Percentiles rank a stretch among this genome's conserved stretches.
Conservation (phyloP, 1,140 invertebrate species). For the Tenebrio molitor region DNA sequence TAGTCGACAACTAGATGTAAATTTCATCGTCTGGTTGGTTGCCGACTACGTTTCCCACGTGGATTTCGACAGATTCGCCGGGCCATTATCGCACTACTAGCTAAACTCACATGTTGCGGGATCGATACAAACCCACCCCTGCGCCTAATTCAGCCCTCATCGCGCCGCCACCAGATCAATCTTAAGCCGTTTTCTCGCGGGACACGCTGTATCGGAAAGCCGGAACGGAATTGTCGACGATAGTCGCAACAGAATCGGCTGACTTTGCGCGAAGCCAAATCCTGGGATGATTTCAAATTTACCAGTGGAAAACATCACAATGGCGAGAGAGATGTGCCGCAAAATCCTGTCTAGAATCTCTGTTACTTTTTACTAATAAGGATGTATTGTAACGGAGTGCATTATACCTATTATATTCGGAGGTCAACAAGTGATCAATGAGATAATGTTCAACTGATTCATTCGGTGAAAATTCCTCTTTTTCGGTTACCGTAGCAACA, state of each 20-base stretch:
- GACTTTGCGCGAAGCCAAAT: neutral
- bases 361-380: too few species aligned
- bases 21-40: constrained; percentile 13
- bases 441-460: too few species aligned
- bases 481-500: too few species aligned
- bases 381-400: too few species aligned
- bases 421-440: too few species aligned
- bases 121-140: constrained; percentile 15
- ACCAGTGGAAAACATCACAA: too few species aligned
- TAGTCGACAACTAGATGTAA: constrained; percentile 3
- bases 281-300: too few species aligned
- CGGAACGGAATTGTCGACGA: constrained; percentile 3
- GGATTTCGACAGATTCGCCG: constrained; percentile 7
- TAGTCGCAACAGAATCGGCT: constrained; percentile 7
- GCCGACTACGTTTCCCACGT: constrained; percentile 29
- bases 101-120: constrained; percentile 13
- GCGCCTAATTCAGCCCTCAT: constrained; percentile 13
- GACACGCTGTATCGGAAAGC: constrained; percentile 31
- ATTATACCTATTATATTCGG: too few species aligned
- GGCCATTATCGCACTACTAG: constrained; percentile 15
- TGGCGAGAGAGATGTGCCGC: too few species aligned
- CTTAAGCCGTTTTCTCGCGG: constrained; percentile 29
- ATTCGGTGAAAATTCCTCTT: too few species aligned
- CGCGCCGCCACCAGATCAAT: constrained; percentile 22
- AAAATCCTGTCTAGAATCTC: too few species aligned